phyloP scores from a whole-genome alignment of 2,888 invertebrate species.

The Thymelicus lineola region DNA sequence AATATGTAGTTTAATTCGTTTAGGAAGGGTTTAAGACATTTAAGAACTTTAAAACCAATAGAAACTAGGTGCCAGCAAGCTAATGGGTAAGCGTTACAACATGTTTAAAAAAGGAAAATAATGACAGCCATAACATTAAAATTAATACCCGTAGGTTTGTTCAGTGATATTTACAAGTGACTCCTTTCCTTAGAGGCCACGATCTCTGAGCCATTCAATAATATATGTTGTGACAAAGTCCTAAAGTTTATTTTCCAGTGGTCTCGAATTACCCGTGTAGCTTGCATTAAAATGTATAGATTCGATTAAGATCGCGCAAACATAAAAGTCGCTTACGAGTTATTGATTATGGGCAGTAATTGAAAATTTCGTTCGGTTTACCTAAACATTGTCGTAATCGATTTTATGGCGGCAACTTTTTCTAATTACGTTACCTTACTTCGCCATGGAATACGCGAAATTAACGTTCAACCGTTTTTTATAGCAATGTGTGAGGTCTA shows the following conservation, averaged over 20 bases:
- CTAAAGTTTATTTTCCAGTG: constrained; percentile 11
- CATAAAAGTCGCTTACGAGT: constrained; percentile 63
- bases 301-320: constrained; percentile 57
- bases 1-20: too few relatives aligned
- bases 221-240: not conserved
- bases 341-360: constrained; percentile 55
- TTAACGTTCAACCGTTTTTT: constrained; percentile 8
- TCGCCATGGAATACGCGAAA: not conserved
- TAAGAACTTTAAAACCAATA: too few relatives aligned
- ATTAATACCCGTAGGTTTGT: constrained; percentile 6
- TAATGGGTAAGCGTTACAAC: not conserved
- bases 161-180: constrained; percentile 17
- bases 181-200: constrained; percentile 8
- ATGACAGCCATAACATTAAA: constrained; percentile 4
- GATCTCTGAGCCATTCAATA: not conserved
- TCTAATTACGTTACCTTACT: constrained; percentile 7
- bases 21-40: too few relatives aligned
- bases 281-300: constrained; percentile 62
- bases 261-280: constrained; percentile 40
- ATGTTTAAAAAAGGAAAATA: not conserved
- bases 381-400: constrained; percentile 29
- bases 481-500: not conserved
- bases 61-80: not conserved
- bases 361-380: constrained; percentile 34
- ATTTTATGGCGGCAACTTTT: constrained; percentile 30